Base-by-base conservation (phyloP, 2,797 vertebrate genomes). In the Chiroxiphia lanceolata region DNA sequence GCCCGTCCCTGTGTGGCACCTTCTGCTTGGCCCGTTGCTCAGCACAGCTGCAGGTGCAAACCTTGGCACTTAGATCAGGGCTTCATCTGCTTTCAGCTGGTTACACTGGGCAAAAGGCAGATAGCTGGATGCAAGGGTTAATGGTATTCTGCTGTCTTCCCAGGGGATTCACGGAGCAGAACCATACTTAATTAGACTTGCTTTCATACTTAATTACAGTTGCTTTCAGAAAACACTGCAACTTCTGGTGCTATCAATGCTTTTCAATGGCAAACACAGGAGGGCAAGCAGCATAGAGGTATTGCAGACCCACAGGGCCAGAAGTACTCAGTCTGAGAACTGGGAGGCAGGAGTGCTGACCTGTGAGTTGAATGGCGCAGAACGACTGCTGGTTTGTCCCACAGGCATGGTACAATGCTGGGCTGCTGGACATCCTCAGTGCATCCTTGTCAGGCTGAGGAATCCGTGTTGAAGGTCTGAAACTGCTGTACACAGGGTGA, bases 161-260 rank as follows among this genome's bases (percentile, higher is more conserved):
- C 48, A 53, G 33, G 74, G n/a, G 65, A 68, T 74, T 92, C 57
- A 42, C 2, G 9, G 53, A 81, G 69, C 48, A 90, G 69, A 90
- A 71, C 82, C 86, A 16, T 63, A 44, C 20, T 83, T 61, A 88
- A 83, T 89, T 88, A 86, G 67, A 29, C 53, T 71, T 86, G 69
- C 70, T 92, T 85, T 85, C 78, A 14, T 63, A 34, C 31, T 83
- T 65, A 85, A 89, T 91, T 88, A 85, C 63, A 50, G 36, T 69
- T 31, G 17, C 59, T 92, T 94, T 78, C 80, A 90, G 92, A 86
- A 93, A 87, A 64, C 23, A 91, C 42, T 8, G 6, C 13, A 31
- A 34, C 54, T 90, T 75, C 20, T 81, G 26, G 71, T 90, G 77
- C 59, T 47, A 7, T 75, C 87, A 69, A 21, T 0, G 0, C 23